Conservation (phyloP, 2,888 invertebrate genomes). For the Strigamia maritima region DNA sequence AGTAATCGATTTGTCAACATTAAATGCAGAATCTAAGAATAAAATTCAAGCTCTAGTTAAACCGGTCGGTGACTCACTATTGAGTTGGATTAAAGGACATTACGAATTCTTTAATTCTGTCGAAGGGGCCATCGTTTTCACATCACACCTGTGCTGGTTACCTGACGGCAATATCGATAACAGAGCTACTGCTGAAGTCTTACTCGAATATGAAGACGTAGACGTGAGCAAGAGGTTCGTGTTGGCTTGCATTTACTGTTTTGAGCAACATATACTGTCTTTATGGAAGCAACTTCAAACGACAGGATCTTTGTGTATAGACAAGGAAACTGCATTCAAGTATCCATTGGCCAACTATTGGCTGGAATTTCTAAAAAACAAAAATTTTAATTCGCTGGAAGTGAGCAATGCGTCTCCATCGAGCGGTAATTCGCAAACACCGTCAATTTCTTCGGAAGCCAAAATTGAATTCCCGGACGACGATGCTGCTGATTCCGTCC, state of each 20-base stretch:
- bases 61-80: slow-evolving; percentile 1
- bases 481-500: neutral
- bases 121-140: neutral
- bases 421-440: neutral
- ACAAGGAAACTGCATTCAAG: neutral
- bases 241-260: slow-evolving; percentile 80
- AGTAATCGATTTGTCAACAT: neutral
- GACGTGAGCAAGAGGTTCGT: slow-evolving; percentile 57
- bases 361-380: slow-evolving; percentile 16
- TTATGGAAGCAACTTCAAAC: neutral
- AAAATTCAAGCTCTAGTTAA: slow-evolving; percentile 5
- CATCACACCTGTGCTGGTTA: neutral
- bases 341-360: slow-evolving; percentile 23
- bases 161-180: neutral
- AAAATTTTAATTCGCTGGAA: neutral
- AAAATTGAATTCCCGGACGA: slow-evolving; percentile 12
- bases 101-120: slow-evolving; percentile 11
- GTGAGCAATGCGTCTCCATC: neutral
- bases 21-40: neutral
- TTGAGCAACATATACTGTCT: slow-evolving; percentile 61
- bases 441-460: neutral
- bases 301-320: neutral
- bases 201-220: neutral
- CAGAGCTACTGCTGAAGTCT: neutral
- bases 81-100: neutral